Conservation (phyloP, 2,888 invertebrate species). For the Tolmerus cingulatus region DNA sequence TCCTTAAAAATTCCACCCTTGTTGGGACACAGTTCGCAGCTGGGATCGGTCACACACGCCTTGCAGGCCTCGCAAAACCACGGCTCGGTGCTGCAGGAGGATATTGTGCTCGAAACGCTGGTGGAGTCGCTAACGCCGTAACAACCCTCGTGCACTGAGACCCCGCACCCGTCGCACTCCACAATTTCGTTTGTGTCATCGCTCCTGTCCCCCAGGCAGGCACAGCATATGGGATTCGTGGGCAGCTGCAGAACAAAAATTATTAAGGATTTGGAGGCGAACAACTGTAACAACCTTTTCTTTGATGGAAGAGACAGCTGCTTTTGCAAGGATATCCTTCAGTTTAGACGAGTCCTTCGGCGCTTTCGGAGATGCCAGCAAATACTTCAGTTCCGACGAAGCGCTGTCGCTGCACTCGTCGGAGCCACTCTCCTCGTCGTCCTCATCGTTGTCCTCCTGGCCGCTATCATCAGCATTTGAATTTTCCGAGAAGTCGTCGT, state of each 20-base stretch:
- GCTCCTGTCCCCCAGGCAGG: slow-evolving; percentile 91
- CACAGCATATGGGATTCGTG: slow-evolving; percentile 86
- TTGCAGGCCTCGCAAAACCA: slow-evolving; percentile 99
- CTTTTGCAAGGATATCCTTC: slow-evolving; percentile 45
- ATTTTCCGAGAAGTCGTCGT: slow-evolving; percentile 62
- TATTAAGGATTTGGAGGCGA: not conserved
- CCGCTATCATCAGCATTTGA: slow-evolving; percentile 72
- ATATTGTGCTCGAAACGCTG: slow-evolving; percentile 91
- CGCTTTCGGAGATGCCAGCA: slow-evolving; percentile 24
- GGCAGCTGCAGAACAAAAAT: slow-evolving; percentile 64
- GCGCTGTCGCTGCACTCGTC: slow-evolving; percentile 49
- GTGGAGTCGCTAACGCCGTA: slow-evolving; percentile 93
- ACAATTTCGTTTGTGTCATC: slow-evolving; percentile 95
- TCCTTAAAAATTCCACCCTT: slow-evolving; percentile 92
- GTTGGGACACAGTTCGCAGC: slow-evolving; percentile 96
- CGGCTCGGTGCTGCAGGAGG: slow-evolving; percentile 94
- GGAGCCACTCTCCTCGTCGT: slow-evolving; percentile 62
- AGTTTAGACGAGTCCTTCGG: slow-evolving; percentile 51
- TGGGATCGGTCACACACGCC: slow-evolving; percentile 86
- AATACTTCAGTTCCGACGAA: slow-evolving; percentile 43
- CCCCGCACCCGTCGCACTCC: slow-evolving; percentile 96
- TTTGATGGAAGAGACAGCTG: slow-evolving; percentile 42
- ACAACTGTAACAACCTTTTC: not conserved
- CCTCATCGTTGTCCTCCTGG: slow-evolving; percentile 56
- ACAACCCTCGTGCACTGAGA: slow-evolving; percentile 96